A percentile compares a stretch with the other conserved stretches of the same genome.
phyloP scores from a whole-genome alignment of 2,797 vertebrate species.

The Pempheris klunzingeri region DNA sequence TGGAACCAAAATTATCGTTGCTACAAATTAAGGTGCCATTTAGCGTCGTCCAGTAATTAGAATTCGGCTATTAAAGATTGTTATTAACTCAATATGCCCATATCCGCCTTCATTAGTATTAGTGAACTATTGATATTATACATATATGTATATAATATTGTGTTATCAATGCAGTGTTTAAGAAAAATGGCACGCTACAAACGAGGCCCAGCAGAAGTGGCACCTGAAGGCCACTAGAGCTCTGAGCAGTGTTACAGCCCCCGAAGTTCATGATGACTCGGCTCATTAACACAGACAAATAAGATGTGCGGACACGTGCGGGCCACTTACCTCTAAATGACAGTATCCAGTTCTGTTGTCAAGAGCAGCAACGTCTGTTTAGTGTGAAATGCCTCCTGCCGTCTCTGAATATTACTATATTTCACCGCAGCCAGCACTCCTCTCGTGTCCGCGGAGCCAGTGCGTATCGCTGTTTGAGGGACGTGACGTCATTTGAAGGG shows the following conservation, averaged over 20 bases:
- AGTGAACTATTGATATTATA: neutral
- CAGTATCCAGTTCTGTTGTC: neutral
- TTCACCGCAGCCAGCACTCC: slow-evolving; percentile 58
- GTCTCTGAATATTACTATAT: slow-evolving; percentile 9
- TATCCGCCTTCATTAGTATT: neutral
- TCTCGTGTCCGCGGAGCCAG: neutral
- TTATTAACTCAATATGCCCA: neutral
- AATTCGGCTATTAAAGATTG: neutral
- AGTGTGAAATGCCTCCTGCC: neutral
- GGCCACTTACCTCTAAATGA: slow-evolving; percentile 60
- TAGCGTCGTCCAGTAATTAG: neutral
- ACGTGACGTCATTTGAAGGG: slow-evolving; percentile 67
- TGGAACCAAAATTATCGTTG: neutral
- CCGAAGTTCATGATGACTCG: slow-evolving; percentile 40
- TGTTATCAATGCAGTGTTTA: neutral
- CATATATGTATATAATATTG: too few relatives aligned
- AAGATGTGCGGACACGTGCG: neutral
- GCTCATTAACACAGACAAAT: slow-evolving; percentile 9
- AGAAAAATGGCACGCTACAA: neutral
- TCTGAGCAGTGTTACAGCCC: neutral
- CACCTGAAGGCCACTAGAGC: slow-evolving; percentile 68
- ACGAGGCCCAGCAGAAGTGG: slow-evolving; percentile 5
- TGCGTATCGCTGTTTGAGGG: slow-evolving; percentile 42
- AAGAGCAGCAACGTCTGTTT: neutral
- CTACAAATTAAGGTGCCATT: neutral